Conservation (phyloP, 2,797 vertebrate species). For the Mus spretus region DNA sequence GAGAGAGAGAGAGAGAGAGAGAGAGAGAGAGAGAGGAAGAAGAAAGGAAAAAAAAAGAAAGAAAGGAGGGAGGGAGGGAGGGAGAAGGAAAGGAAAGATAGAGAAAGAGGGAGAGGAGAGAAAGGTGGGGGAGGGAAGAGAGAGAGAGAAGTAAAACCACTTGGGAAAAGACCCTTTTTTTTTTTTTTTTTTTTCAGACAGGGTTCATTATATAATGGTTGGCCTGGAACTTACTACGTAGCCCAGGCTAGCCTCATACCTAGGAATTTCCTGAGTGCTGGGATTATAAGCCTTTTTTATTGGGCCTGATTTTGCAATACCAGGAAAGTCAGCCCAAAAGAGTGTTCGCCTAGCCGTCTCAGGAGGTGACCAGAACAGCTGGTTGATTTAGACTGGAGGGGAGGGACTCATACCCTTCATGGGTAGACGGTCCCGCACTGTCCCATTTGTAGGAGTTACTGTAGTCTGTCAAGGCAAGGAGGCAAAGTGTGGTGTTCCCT, state of each 20-base stretch:
- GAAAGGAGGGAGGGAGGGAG: too few species aligned
- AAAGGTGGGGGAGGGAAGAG: too few species aligned
- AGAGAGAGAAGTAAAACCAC: neutral
- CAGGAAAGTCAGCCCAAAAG: neutral
- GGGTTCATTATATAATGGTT: neutral
- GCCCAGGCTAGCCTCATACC: neutral
- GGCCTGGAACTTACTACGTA: neutral
- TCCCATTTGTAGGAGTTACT: neutral
- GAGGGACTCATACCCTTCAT: too few species aligned
- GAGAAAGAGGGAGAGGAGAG: too few species aligned
- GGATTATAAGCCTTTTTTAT: neutral
- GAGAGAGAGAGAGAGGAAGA: neutral
- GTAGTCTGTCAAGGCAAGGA: too few species aligned
- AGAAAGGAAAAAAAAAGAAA: too few species aligned
- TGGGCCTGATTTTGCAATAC: neutral
- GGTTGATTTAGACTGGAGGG: neutral
- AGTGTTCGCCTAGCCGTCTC: neutral
- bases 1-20: too few species aligned
- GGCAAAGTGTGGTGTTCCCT: neutral
- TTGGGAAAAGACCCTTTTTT: neutral
- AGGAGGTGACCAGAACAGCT: neutral
- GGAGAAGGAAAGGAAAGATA: too few species aligned
- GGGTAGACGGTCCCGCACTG: too few species aligned
- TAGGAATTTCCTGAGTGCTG: neutral
- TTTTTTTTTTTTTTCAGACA: neutral